Conservation (phyloP, 1,140 invertebrate genomes). For the Atta colombica region DNA sequence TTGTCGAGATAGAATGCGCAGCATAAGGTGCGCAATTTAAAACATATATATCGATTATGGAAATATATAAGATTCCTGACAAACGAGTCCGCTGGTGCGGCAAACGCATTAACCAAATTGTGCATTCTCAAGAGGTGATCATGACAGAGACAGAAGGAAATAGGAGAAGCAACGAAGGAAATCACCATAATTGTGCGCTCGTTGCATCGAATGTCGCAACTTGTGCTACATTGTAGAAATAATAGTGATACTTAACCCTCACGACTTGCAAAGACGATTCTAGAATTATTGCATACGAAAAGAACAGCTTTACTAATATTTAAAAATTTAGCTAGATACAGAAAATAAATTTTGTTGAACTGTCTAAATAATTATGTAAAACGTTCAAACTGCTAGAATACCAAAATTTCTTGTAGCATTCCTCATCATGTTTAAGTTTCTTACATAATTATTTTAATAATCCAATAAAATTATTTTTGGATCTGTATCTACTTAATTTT, state of each 20-base stretch:
- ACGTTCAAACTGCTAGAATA: no score
- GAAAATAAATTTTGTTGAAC: no score
- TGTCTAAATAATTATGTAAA: no score
- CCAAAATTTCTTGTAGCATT: no score
- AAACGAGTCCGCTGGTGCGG: slow-evolving; percentile 28
- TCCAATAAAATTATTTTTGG: no score
- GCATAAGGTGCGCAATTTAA: slow-evolving; percentile 3
- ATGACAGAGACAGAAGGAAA: slow-evolving; percentile 29
- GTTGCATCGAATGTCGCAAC: slow-evolving; percentile 17
- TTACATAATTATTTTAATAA: no score
- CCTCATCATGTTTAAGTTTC: no score
- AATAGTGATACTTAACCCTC: slow-evolving; percentile 6
- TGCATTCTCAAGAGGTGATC: slow-evolving; percentile 20
- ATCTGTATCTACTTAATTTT: no score
- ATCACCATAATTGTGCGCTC: slow-evolving; percentile 63
- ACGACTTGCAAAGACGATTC: background rate
- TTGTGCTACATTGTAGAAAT: background rate
- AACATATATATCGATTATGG: slow-evolving; percentile 61
- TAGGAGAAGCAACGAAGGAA: slow-evolving; percentile 41
- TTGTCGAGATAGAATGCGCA: background rate
- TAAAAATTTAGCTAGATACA: no score
- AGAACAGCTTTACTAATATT: no score
- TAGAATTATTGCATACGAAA: background rate
- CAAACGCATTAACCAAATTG: slow-evolving; percentile 65
- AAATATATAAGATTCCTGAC: slow-evolving; percentile 59